Evolutionary conservation across 2,888 invertebrate genomes (phyloP), one percentile per base, ranked within the genome.

Genomic region (Salpingus planirostris): DNA sequence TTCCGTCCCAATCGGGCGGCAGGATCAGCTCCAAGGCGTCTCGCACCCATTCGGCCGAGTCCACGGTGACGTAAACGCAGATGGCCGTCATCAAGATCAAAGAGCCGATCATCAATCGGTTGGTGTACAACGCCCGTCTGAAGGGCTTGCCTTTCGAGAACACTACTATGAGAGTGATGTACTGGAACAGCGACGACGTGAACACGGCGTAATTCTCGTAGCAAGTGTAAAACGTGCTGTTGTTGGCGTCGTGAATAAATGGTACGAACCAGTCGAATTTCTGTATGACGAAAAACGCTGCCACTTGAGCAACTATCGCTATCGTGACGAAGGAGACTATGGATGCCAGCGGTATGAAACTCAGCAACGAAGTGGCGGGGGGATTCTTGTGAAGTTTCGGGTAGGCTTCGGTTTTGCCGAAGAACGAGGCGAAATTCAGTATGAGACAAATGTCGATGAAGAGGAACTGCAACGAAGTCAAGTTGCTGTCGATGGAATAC

Each of bases 111-210:
- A 75, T 73, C 13, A 63, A 55, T 45, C 67, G 55, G 53, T 81
- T 81, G 2, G 74, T 74, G 44, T 72, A 75, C 29, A 80, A 66
- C 1, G 71, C 67, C 50, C 70, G 68, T 23, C 80, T 61, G 49
- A 77, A 80, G 0, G 80, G 80, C 31, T 73, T 74, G 1, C 80
- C 80, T 37, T 73, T 72, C 0, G 79, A 77, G 54, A 76, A 80
- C 21, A 73, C 68, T 31, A 78, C 60, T 1, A 75, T 77, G 59
- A 76, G 68, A 1, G 69, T 70, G 13, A 80, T 71, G 53, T 80
- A 80, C 50, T 80, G 80, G 50, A 75, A 80, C 36, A 73, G 67
- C 0, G 78, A 76, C 0, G 75, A 59, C 1, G 70, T 63, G 52
- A 74, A 81, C 2, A 80, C 66, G 0, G 75, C 67, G 45, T 76